Evolutionary conservation across 2,113 vertebrate genomes (phyloP).

Genomic region (Phalacrocorax carbo): DNA sequence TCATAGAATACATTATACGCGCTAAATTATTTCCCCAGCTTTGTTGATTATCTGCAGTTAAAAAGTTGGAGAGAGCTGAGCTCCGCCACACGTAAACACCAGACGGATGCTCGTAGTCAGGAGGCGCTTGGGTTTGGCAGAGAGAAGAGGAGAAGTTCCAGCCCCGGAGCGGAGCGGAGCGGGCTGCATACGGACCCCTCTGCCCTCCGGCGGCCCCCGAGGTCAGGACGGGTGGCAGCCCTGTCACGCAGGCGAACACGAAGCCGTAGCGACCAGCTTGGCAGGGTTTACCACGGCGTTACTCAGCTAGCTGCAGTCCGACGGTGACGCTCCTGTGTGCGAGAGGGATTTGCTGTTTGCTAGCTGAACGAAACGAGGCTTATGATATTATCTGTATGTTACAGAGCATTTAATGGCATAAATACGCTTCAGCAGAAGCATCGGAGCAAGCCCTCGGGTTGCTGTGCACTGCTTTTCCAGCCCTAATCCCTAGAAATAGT

Average conservation of each 20-base stretch:
- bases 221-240: not conserved
- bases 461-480: not conserved
- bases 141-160: not conserved
- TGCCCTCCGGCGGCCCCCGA: not conserved
- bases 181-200: not conserved
- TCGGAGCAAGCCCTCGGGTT: not conserved
- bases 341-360: constrained; percentile 42
- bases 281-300: not conserved
- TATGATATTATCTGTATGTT: not conserved
- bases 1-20: constrained; percentile 44
- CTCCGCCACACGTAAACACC: not conserved
- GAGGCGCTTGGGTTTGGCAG: not conserved
- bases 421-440: not conserved
- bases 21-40: constrained; percentile 41
- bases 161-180: fast-evolving
- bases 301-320: not conserved
- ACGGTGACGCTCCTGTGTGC: not conserved
- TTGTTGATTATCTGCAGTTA: constrained; percentile 53
- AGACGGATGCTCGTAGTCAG: not conserved
- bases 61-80: constrained; percentile 32
- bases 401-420: not conserved
- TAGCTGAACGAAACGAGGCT: not conserved
- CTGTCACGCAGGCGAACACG: fast-evolving
- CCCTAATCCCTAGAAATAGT: not conserved
- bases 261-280: not conserved